phyloP scores from a whole-genome alignment of 2,888 invertebrate genomes.

The Ditula angustiorana region DNA sequence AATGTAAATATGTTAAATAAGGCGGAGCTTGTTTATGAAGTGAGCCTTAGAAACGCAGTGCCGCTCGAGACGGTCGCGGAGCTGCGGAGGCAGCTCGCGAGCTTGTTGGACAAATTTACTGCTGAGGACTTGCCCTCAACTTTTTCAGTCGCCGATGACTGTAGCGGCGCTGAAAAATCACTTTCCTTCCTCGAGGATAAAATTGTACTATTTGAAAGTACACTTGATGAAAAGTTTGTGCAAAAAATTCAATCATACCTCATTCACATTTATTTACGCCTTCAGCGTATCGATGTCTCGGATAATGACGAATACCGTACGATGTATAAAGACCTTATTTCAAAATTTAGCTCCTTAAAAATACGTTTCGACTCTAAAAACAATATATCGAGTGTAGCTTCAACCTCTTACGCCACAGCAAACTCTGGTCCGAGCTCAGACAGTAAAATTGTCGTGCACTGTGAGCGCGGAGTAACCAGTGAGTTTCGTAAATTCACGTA shows the following conservation, averaged over 20 bases:
- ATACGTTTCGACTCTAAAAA: background rate
- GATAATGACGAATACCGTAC: background rate
- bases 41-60: no score
- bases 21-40: no score
- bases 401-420: background rate
- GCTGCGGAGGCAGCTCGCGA: background rate
- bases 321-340: background rate
- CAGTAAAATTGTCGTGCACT: no score
- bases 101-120: background rate
- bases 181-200: no score
- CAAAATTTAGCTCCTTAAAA: no score
- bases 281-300: background rate
- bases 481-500: no score
- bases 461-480: no score
- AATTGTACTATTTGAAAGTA: background rate
- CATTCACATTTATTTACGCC: background rate
- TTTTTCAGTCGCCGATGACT: background rate
- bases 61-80: background rate
- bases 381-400: background rate
- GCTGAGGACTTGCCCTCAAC: no score
- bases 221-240: background rate
- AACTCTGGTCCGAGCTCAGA: background rate
- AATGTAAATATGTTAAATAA: no score
- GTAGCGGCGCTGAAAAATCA: background rate
- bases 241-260: background rate